These are phyloP conservation scores for Crax fasciolata DNA, from an alignment of 2,797 vertebrate genomes.

Conservation along the genomic window DNA sequence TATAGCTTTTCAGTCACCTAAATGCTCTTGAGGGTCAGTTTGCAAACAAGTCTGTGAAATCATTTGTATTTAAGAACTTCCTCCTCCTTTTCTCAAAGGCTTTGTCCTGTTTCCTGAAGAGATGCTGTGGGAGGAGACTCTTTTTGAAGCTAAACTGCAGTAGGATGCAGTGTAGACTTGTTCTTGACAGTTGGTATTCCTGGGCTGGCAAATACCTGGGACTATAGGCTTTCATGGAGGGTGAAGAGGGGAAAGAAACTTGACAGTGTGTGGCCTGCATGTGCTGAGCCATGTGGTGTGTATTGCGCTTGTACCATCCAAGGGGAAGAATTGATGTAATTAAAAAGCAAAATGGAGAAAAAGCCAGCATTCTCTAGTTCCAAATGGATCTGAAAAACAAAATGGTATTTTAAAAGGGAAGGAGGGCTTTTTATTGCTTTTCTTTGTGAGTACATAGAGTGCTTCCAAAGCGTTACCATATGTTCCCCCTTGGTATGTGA, in stretches of 20 bases:
- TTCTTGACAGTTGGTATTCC: not conserved
- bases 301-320: not conserved
- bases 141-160: not conserved
- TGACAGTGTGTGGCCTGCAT: not conserved
- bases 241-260: not conserved
- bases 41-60: not conserved
- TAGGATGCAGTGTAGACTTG: not conserved
- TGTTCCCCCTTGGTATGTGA: not conserved
- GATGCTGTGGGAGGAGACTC: not conserved
- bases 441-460: not conserved
- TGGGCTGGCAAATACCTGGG: not conserved
- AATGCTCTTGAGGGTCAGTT: not conserved
- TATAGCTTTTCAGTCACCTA: not conserved
- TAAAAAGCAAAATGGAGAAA: not conserved
- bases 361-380: not conserved
- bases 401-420: not conserved
- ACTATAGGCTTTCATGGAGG: not conserved
- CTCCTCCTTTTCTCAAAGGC: not conserved
- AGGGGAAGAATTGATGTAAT: not conserved
- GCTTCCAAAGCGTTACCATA: not conserved
- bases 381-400: not conserved
- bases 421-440: not conserved
- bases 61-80: not conserved
- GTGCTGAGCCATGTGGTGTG: not conserved
- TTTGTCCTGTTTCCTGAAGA: not conserved